These are phyloP conservation scores for Diacarnus erythraeanus DNA, from an alignment of 37 sponge, comb jelly and placozoan species.

Conservation along the genomic window DNA sequence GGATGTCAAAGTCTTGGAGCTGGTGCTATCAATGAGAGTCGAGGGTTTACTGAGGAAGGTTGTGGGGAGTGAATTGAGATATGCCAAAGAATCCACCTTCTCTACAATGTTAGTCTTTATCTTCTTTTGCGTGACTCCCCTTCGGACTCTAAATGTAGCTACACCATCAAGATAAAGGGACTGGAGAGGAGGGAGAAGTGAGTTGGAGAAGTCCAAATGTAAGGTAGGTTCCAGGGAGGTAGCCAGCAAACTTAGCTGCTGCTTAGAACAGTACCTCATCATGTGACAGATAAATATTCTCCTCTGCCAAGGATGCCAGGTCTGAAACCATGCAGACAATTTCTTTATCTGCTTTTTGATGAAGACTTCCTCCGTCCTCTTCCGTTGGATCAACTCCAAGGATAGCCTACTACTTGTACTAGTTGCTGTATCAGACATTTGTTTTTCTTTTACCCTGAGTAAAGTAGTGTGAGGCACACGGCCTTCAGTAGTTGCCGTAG, in stretches of 20 bases:
- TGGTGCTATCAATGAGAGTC: neutral
- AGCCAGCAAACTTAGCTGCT: conserved; percentile 59
- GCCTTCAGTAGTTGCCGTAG: too few species aligned
- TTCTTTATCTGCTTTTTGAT: conserved; percentile 43
- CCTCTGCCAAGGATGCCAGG: conserved; percentile 67
- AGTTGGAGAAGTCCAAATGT: conserved; percentile 74
- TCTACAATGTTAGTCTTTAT: conserved; percentile 2
- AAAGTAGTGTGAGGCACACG: too few species aligned
- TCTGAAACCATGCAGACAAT: conserved; percentile 46
- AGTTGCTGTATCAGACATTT: too few species aligned
- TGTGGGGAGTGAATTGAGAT: conserved; percentile 8
- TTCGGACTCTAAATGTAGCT: conserved; percentile 34
- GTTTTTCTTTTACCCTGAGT: too few species aligned
- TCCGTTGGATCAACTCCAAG: neutral
- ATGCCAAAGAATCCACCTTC: neutral
- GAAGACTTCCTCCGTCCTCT: neutral
- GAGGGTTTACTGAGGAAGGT: neutral
- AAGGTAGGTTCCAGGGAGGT: conserved; percentile 75
- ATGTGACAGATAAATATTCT: conserved; percentile 52
- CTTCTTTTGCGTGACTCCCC: conserved; percentile 13
- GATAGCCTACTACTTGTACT: too few species aligned
- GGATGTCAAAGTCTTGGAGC: neutral
- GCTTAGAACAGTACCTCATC: conserved; percentile 43
- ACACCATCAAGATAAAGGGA: conserved; percentile 51
- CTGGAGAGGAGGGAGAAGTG: conserved; percentile 37